Percentiles rank a stretch among this genome's conserved stretches.
phyloP scores from a whole-genome alignment of 2,113 vertebrate species.

The Octodon degus region DNA sequence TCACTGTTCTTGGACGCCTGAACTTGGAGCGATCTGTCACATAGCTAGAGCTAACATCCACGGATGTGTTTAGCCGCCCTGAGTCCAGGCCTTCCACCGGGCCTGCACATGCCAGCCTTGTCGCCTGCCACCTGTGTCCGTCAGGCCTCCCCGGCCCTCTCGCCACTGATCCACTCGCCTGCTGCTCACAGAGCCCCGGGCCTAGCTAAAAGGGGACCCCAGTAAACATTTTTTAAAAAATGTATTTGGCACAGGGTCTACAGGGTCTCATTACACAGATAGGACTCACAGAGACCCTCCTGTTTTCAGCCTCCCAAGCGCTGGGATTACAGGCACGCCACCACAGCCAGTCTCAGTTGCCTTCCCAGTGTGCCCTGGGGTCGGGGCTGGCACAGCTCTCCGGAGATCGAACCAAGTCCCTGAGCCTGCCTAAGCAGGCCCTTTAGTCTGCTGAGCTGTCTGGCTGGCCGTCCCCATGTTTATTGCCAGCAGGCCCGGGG shows the following conservation, averaged over 20 bases:
- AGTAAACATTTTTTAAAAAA: not conserved
- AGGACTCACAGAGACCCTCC: no score
- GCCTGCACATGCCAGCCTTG: not conserved
- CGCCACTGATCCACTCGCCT: fast-evolving
- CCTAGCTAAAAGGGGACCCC: no score
- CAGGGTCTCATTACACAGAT: no score
- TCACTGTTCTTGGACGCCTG: not conserved
- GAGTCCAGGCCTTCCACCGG: not conserved
- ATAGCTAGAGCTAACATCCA: not conserved
- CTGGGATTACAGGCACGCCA: no score
- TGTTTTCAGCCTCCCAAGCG: no score
- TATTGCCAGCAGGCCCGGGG: not conserved
- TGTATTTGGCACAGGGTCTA: not conserved
- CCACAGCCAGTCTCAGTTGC: no score
- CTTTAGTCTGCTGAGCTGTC: no score
- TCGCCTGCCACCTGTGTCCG: not conserved
- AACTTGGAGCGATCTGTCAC: not conserved
- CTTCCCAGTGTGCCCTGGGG: no score
- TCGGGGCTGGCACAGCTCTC: no score
- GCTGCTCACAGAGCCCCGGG: not conserved
- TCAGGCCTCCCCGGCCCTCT: not conserved
- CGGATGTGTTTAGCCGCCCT: no score
- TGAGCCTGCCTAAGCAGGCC: no score
- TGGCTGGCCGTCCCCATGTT: not conserved
- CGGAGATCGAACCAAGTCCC: no score